Evolutionary conservation across 37 sponge, comb jelly and placozoan species (phyloP), one percentile per base, ranked within the genome.

Genomic region (Agelas oroides): DNA sequence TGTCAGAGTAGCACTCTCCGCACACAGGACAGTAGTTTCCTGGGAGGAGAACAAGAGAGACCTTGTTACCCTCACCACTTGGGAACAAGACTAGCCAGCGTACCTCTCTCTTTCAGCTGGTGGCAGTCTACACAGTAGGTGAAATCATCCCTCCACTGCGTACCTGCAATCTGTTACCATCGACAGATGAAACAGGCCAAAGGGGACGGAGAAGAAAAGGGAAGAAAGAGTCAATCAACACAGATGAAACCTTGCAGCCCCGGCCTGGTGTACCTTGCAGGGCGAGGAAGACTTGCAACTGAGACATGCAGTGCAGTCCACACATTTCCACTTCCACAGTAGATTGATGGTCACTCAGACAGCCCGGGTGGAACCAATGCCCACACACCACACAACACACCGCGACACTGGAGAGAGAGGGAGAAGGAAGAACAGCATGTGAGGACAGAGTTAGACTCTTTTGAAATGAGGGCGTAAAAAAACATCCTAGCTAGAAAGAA

Each of bases 21-120:
- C 97, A 96, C 52, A 96, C 64, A 1, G 97, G 97, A 83, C 97
- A 96, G 79, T 79, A 88, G 88, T 96, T 96, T 5, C 94, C 96
- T 95, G 67, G 35, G 52, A 78, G 21, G 77, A 60, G 17, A 16
- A 60, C n/a, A n/a, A n/a, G n/a, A n/a, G n/a, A n/a, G n/a, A n/a
- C n/a, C n/a, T n/a, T n/a, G n/a, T n/a, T n/a, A n/a, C n/a, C n/a
- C n/a, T n/a, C n/a, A n/a, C n/a, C n/a, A n/a, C n/a, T n/a, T n/a
- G n/a, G n/a, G n/a, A n/a, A n/a, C n/a, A n/a, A n/a, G n/a, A 35
- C 23, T 27, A 35, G 8, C 70, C 23, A 3, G 59, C 23, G 18
- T 69, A 81, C 82, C 90, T 84, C 79, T 77, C 46, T 57, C 53
- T 56, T 84, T 90, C 40, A 84, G 65, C 5, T 64, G 36, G 52